Conservation (phyloP, 2,888 invertebrate species). For the Dryobotodes eremita region DNA sequence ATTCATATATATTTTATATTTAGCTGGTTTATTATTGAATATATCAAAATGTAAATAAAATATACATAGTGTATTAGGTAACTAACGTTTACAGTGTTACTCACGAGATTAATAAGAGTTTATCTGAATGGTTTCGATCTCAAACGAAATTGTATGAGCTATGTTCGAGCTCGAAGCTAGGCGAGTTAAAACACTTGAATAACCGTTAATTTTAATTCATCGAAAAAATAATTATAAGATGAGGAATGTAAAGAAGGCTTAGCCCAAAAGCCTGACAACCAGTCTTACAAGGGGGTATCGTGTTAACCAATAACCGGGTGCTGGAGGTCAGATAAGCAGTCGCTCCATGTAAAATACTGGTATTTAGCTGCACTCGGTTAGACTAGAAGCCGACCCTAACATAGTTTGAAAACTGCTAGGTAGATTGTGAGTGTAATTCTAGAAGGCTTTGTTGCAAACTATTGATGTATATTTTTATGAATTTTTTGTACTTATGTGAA, state of each 20-base stretch:
- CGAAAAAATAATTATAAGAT: background rate
- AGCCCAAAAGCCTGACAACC: too few species aligned
- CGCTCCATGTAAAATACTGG: too few species aligned
- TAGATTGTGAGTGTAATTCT: too few species aligned
- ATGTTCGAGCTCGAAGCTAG: conserved; percentile 6
- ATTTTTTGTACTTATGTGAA: conserved; percentile 6
- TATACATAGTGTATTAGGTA: background rate
- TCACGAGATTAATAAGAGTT: background rate
- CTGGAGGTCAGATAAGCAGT: too few species aligned
- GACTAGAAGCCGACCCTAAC: too few species aligned
- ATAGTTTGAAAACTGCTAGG: too few species aligned
- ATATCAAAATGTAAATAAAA: conserved; percentile 8
- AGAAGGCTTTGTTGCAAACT: background rate
- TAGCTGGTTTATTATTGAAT: conserved; percentile 16
- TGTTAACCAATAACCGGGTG: too few species aligned
- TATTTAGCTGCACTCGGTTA: too few species aligned
- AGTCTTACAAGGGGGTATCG: too few species aligned
- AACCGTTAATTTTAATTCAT: conserved; percentile 1
- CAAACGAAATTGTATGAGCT: background rate
- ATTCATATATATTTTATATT: background rate
- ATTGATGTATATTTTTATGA: conserved; percentile 1
- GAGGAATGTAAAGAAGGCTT: background rate
- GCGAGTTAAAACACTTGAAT: background rate
- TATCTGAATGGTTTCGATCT: background rate
- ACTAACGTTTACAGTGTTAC: background rate